Evolutionary conservation across 2,113 vertebrate species (phyloP), one percentile per base, ranked within the genome.

Genomic region (Aythya baeri): DNA sequence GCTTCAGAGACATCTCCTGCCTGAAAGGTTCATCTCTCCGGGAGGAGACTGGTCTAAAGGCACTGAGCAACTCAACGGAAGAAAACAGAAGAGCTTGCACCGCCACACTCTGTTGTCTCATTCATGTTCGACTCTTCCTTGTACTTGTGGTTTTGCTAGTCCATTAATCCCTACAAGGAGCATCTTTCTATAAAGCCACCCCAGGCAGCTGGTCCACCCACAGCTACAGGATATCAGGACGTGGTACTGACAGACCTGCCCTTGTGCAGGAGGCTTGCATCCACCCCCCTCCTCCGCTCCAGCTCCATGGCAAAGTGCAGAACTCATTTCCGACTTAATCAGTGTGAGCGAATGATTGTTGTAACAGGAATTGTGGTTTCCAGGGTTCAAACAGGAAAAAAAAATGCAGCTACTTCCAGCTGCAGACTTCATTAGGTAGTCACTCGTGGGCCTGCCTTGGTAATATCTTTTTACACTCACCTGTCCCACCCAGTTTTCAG

Each of bases 401-500:
- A 82, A 91, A 91, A 80, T 83, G 68, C 25, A 72, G n/a, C 67
- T 82, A 62, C 50, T 90, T 97, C 71, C 88, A 89, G 50, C 87
- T 94, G 44, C 70, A 81, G 29, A 54, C 22, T 79, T 50, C 73
- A 77, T 86, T 92, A 89, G 0, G 0, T 74, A 94, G 72, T 83
- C 41, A 36, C 70, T 95, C 68, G 63, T 67, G 61, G 62, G 25
- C 67, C 79, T 95, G 72, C 52, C 23, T 86, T 79, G 61, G 49
- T 92, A 86, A 74, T 92, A 46, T 74, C 75, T 67, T 88, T 70
- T 76, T 79, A 59, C 32, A 54, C 55, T 90, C 81, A 67, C 90
- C 84, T 89, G 89, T 95, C 90, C 88, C 87, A 87, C 91, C 86
- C 90, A 89, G 31, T 91, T 94, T 83, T 94, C 90, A 59, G 59